phyloP scores from a whole-genome alignment of 2,797 vertebrate species.

The Oreonectes daqikongensis region DNA sequence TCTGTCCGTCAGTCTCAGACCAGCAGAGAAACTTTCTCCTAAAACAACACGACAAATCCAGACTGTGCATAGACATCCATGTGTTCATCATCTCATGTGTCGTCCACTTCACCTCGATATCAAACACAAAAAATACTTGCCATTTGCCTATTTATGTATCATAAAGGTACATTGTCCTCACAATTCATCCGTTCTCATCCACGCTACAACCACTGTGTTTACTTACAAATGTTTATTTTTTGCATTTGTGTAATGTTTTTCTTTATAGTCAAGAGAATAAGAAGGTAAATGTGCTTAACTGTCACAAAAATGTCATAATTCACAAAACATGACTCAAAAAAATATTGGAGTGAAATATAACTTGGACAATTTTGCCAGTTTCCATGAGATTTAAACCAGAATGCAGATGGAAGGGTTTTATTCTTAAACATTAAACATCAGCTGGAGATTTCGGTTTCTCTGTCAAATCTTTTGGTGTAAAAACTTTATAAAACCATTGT shows the following conservation, averaged over 20 bases:
- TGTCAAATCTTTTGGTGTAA: not conserved
- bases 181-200: no score
- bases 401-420: not conserved
- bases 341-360: not conserved
- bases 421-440: not conserved
- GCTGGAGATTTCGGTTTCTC: not conserved
- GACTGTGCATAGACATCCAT: constrained; percentile 24
- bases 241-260: no score
- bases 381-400: not conserved
- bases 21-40: constrained; percentile 36
- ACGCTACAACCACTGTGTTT: no score
- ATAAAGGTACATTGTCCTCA: no score
- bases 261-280: no score
- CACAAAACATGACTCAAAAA: not conserved
- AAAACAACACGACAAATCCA: constrained; percentile 34
- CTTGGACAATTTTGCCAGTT: not conserved
- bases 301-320: not conserved
- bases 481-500: not conserved
- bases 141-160: no score
- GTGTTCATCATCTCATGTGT: not conserved
- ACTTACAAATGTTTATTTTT: no score
- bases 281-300: not conserved
- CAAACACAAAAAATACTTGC: no score
- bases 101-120: not conserved
- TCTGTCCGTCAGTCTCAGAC: constrained; percentile 32